Base-by-base conservation (phyloP, 1,140 invertebrate genomes). In the Procambarus virginalis region DNA sequence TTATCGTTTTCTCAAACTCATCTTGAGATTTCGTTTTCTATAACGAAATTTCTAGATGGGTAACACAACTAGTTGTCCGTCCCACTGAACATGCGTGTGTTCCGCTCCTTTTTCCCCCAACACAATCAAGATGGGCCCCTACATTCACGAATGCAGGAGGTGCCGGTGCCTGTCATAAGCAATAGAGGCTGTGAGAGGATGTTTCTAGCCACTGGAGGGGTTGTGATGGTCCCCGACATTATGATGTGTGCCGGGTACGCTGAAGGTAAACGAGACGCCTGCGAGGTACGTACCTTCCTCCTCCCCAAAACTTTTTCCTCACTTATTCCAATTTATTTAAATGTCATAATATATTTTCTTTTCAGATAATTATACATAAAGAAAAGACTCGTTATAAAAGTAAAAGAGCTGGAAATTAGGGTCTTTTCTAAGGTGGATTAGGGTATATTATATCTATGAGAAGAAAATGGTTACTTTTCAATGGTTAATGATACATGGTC, bases 241-340 rank as follows among this genome's bases (percentile, higher is more conserved):
- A 98, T 99, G 94, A 98, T 99, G 92, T 99, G 98, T 93, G 98
- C 98, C 14, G 98, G 98, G 1, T 97, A 97, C 96, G 95, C 95
- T 93, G 97, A 97, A 93, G 98, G 98, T 20, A 97, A 97, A 64
- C 97, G 96, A 93, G 98, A 98, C 94, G 98, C 97, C 9, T 99
- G 98, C 93, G 97, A 99, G 96, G 98, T 95, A 93, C 93, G 89
- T 89, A 89, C 86, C 12, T 34, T 34, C 34, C 34, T 34, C 34
- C 34, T 34, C 34, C 34, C 34, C 34, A 34, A 34, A 34, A 34
- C 34, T 34, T 34, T 34, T 34, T 34, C 34, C 34, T 34, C 34
- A 34, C 34, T 34, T 34, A 34, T 34, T 34, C 34, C 34, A 34
- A 34, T 34, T 34, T 34, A 34, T 34, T 34, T 34, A 34, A 34